These are phyloP conservation scores for Apteryx mantelli DNA, from an alignment of 2,113 vertebrate genomes.

Conservation along the genomic window DNA sequence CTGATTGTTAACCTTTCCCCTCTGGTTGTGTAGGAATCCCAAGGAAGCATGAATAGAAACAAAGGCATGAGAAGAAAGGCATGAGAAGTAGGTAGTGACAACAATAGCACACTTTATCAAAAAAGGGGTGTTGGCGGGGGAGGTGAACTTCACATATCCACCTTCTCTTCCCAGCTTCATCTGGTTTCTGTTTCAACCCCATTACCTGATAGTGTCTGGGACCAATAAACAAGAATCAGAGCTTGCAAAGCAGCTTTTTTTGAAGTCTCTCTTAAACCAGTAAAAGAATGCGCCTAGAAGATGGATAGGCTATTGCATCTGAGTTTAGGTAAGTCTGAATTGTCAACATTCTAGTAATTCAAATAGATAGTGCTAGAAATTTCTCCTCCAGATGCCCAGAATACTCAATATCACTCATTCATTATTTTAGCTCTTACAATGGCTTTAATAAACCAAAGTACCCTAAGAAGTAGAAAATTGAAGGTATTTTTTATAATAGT, in stretches of 20 bases:
- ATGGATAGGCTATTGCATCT: background rate
- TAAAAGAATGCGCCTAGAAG: background rate
- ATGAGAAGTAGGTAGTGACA: background rate
- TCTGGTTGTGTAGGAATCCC: conserved; percentile 17
- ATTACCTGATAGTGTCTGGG: too few relatives aligned
- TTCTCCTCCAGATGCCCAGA: background rate
- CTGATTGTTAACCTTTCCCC: conserved; percentile 1
- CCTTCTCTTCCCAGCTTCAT: too few relatives aligned
- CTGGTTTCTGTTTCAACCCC: too few relatives aligned
- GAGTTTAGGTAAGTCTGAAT: background rate
- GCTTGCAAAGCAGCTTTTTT: background rate
- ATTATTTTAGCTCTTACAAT: too few relatives aligned
- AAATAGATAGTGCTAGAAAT: background rate
- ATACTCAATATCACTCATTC: too few relatives aligned
- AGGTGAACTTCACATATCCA: too few relatives aligned
- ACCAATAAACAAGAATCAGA: background rate
- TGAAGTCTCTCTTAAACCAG: background rate
- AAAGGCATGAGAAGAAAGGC: background rate
- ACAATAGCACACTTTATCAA: background rate
- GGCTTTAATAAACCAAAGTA: background rate
- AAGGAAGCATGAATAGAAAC: background rate
- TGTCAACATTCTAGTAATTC: background rate
- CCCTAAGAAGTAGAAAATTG: background rate
- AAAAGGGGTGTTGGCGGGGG: too few relatives aligned
- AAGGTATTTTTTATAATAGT: background rate